Evolutionary conservation across 2,888 invertebrate genomes (phyloP).

Genomic region (Eustalomyia histrio): DNA sequence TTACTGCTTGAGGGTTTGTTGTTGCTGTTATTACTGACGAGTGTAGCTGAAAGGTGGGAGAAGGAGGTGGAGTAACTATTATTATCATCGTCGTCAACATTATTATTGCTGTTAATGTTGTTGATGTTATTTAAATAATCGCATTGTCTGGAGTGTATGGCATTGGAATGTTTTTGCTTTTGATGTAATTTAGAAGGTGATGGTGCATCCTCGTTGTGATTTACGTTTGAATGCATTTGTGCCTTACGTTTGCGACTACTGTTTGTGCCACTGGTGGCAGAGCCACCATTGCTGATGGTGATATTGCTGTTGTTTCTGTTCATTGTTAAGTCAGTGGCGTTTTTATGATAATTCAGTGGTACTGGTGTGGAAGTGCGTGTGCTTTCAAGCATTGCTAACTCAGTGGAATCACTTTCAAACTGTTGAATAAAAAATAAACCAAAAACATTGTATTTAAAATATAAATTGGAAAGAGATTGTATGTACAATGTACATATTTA

Average conservation of each 20-base stretch:
- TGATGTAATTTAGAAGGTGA: constrained; percentile 55
- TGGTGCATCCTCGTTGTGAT: constrained; percentile 51
- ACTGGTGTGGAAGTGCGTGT: constrained; percentile 71
- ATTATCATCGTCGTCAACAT: constrained; percentile 33
- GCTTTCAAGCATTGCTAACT: constrained; percentile 69
- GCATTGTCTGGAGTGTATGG: constrained; percentile 69
- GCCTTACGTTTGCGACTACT: constrained; percentile 61
- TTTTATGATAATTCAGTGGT: constrained; percentile 72
- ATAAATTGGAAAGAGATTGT: no score
- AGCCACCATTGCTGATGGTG: constrained; percentile 63
- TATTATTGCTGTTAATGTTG: constrained; percentile 54
- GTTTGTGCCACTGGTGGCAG: constrained; percentile 31
- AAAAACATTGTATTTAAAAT: neutral
- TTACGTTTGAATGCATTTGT: constrained; percentile 57
- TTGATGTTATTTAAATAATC: constrained; percentile 64
- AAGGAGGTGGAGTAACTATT: constrained; percentile 49
- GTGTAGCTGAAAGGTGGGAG: constrained; percentile 50
- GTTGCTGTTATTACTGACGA: constrained; percentile 39
- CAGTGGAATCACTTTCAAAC: constrained; percentile 73
- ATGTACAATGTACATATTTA: no score
- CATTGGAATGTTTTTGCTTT: constrained; percentile 73
- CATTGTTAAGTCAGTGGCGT: constrained; percentile 67
- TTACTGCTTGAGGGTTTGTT: constrained; percentile 26
- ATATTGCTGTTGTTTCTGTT: constrained; percentile 30
- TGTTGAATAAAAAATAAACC: constrained; percentile 59